Percentiles rank a stretch among this genome's conserved stretches.
These are phyloP conservation scores for Falco novaeseelandiae DNA, from an alignment of 2,797 vertebrate species.

Conservation along the genomic window DNA sequence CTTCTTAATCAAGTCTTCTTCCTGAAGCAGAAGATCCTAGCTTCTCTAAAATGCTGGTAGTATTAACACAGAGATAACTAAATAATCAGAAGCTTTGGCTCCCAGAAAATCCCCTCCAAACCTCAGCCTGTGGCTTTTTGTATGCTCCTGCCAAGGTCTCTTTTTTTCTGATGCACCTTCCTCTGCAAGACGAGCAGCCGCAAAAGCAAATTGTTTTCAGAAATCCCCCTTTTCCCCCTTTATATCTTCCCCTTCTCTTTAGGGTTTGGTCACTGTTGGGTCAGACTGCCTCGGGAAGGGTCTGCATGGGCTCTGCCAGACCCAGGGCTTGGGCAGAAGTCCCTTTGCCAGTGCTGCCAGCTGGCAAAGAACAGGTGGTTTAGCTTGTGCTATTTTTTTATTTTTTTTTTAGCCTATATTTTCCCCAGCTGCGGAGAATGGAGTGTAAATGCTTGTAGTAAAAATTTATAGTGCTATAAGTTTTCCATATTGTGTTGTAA, in stretches of 20 bases:
- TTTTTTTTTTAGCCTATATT: not conserved
- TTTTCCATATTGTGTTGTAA: not conserved
- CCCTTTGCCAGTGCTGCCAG: not conserved
- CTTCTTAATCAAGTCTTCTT: not conserved
- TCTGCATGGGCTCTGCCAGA: rapidly evolving
- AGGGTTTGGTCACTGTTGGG: rapidly evolving
- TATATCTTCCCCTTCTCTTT: not conserved
- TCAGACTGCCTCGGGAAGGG: not conserved
- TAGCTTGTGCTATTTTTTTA: not conserved
- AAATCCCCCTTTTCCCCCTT: not conserved
- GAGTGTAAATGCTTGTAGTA: not conserved
- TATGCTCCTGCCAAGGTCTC: rapidly evolving
- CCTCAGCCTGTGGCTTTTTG: not conserved
- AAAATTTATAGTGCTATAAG: not conserved
- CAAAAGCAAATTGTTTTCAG: not conserved
- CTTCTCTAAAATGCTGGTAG: not conserved
- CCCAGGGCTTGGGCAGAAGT: not conserved
- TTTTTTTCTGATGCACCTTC: not conserved
- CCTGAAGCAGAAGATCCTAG: not conserved
- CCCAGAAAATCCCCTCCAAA: no score
- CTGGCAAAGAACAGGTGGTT: not conserved
- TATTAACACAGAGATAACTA: not conserved
- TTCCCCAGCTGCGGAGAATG: not conserved
- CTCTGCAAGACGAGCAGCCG: not conserved
- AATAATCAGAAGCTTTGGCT: not conserved